Evolutionary conservation across 1,140 invertebrate genomes (phyloP).

Genomic region (Solen grandis): DNA sequence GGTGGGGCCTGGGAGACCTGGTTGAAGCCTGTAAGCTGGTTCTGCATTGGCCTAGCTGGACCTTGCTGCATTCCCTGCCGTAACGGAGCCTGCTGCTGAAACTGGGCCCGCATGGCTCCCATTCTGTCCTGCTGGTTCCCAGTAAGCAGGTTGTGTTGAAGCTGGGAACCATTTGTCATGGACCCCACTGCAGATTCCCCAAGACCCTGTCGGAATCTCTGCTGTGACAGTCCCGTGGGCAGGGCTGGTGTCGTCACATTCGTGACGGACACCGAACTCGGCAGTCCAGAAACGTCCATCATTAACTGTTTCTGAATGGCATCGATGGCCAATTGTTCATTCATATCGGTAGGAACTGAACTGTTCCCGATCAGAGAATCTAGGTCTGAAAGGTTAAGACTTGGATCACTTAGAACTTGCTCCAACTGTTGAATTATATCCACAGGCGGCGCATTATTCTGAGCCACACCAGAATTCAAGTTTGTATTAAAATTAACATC

Average conservation of each 20-base stretch:
- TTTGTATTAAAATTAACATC: no score
- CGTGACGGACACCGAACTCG: background rate
- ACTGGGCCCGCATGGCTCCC: conserved; percentile 68
- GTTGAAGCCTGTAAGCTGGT: conserved; percentile 3
- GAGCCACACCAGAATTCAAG: background rate
- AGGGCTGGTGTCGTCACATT: conserved; percentile 18
- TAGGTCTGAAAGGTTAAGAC: conserved; percentile 60
- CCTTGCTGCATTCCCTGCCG: background rate
- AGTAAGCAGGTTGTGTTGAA: conserved; percentile 59
- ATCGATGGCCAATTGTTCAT: conserved; percentile 92
- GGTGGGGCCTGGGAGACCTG: conserved; percentile 5
- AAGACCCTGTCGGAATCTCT: conserved; percentile 6
- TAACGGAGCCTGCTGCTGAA: conserved; percentile 6
- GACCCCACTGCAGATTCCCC: background rate
- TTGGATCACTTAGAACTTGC: conserved; percentile 63
- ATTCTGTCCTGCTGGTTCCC: conserved; percentile 82
- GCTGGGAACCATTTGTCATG: conserved; percentile 38
- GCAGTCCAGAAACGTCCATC: conserved; percentile 83
- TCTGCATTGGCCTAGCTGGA: conserved; percentile 5
- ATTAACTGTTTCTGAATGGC: conserved; percentile 95
- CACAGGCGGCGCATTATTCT: background rate
- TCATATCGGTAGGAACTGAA: conserved; percentile 79
- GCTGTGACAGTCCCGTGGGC: background rate
- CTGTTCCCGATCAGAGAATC: conserved; percentile 68
- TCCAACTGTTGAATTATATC: conserved; percentile 63